phyloP scores from a whole-genome alignment of 2,888 invertebrate species.

The Pterobdella sp. region DNA sequence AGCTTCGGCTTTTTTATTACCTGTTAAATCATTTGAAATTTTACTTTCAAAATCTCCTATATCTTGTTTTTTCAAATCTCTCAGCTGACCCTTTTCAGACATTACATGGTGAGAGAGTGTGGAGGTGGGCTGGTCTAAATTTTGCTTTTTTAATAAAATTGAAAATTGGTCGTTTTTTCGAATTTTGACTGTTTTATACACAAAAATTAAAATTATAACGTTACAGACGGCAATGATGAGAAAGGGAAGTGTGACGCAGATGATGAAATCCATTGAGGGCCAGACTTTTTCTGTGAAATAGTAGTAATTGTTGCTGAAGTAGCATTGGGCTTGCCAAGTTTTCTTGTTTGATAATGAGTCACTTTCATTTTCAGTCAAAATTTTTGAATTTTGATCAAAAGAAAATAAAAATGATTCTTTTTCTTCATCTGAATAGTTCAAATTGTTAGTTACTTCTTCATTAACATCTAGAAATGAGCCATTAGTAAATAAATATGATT shows the following conservation, averaged over 20 bases:
- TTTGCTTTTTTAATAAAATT: neutral
- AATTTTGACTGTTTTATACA: slow-evolving; percentile 18
- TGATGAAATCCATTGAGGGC: slow-evolving; percentile 29
- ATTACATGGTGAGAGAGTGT: neutral
- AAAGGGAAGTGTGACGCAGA: slow-evolving; percentile 22
- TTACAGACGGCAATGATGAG: slow-evolving; percentile 27
- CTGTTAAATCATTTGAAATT: neutral
- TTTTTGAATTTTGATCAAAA: neutral
- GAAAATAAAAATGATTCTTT: no score
- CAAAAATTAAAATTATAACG: slow-evolving; percentile 21
- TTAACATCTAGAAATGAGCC: no score
- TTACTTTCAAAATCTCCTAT: neutral
- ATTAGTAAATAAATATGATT: no score
- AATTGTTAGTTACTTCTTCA: neutral
- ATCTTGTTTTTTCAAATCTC: neutral
- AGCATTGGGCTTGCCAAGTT: neutral
- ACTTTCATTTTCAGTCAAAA: neutral
- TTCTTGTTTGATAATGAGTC: no score
- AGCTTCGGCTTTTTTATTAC: neutral
- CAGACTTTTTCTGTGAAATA: neutral
- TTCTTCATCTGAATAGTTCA: neutral
- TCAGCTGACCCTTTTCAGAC: neutral
- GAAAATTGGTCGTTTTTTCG: neutral
- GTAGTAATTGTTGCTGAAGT: neutral
- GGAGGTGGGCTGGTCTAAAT: neutral